phyloP scores from a whole-genome alignment of 2,888 invertebrate species.

The Pecten maximus region DNA sequence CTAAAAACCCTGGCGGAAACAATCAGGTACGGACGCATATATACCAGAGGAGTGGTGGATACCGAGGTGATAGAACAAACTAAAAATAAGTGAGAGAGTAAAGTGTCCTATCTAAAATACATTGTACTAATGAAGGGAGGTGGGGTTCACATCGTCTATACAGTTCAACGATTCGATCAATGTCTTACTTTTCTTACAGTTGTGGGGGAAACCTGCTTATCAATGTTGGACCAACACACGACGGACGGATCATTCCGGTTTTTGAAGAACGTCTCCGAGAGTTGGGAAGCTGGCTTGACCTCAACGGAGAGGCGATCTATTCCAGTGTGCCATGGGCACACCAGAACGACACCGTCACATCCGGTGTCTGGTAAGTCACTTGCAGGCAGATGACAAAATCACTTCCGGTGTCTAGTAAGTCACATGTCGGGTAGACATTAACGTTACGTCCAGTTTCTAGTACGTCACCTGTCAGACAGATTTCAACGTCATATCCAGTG shows the following conservation, averaged over 20 bases:
- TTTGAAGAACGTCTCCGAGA: slow-evolving; percentile 91
- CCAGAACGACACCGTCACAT: slow-evolving; percentile 89
- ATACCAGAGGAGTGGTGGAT: neutral
- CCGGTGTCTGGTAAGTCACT: slow-evolving; percentile 87
- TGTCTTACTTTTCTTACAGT: slow-evolving; percentile 68
- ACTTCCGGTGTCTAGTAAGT: too few relatives aligned
- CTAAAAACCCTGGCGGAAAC: slow-evolving; percentile 77
- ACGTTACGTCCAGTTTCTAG: too few relatives aligned
- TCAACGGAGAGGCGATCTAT: slow-evolving; percentile 94
- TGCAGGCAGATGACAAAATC: too few relatives aligned
- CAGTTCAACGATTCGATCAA: too few relatives aligned
- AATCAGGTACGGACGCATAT: slow-evolving; percentile 69
- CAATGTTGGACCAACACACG: slow-evolving; percentile 94
- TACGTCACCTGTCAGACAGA: too few relatives aligned
- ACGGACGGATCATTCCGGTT: slow-evolving; percentile 92
- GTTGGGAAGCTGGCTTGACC: slow-evolving; percentile 90
- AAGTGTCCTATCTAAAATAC: too few relatives aligned
- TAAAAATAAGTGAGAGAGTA: too few relatives aligned
- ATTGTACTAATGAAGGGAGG: too few relatives aligned
- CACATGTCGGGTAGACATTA: too few relatives aligned
- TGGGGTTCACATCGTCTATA: too few relatives aligned
- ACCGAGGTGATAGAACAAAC: neutral
- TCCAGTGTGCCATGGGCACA: slow-evolving; percentile 89
- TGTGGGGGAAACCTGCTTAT: slow-evolving; percentile 88
- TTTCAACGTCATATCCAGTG: too few relatives aligned